Percentiles rank a stretch among this genome's conserved stretches.
Conservation (phyloP, 2,797 vertebrate species). For the Esox lucius region DNA sequence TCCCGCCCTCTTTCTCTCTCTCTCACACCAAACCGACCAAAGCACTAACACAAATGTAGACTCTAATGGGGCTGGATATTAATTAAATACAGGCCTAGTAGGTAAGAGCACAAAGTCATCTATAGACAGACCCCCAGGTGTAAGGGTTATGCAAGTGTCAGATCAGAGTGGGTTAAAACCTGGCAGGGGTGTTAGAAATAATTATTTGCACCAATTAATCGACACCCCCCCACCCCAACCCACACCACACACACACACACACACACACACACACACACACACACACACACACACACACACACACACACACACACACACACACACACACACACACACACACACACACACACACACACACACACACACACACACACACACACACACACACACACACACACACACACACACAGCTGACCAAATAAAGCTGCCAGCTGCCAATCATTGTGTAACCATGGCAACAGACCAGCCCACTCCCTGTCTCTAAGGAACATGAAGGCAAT, state of each 20-base stretch:
- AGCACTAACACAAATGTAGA: not conserved
- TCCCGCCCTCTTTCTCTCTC: constrained; percentile 52
- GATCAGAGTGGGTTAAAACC: not conserved
- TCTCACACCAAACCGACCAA: not conserved
- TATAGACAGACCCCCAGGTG: not conserved
- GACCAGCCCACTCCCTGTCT: constrained; percentile 57
- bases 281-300: no score
- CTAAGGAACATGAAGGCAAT: constrained; percentile 49
- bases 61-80: constrained; percentile 2
- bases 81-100: not conserved
- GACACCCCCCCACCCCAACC: constrained; percentile 5
- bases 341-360: no score
- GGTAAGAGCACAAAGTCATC: not conserved
- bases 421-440: constrained; percentile 70
- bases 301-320: no score
- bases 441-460: constrained; percentile 61
- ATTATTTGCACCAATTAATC: not conserved
- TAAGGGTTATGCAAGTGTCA: not conserved
- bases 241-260: no score
- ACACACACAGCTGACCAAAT: constrained; percentile 61
- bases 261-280: no score
- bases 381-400: no score
- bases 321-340: no score
- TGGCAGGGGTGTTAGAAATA: not conserved
- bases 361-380: no score